A percentile compares a stretch with the other conserved stretches of the same genome.
Conservation (phyloP, 1,140 invertebrate species). For the Heliconius congener region DNA sequence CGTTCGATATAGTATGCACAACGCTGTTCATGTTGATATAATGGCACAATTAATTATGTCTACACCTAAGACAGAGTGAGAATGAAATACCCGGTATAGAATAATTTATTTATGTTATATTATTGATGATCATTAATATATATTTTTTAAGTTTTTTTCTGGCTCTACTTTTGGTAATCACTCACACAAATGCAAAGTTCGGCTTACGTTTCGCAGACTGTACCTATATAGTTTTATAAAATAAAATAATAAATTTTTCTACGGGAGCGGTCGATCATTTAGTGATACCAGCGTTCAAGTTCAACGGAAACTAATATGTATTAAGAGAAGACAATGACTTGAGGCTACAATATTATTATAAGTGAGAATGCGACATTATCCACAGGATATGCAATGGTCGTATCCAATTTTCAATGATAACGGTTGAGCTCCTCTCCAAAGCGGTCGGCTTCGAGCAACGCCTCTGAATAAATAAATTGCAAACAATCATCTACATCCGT, state of each 20-base stretch:
- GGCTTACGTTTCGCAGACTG: too few species aligned
- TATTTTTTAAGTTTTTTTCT: too few species aligned
- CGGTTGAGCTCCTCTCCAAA: neutral
- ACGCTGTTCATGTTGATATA: too few species aligned
- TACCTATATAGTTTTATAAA: too few species aligned
- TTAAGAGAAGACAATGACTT: neutral
- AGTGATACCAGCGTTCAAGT: neutral
- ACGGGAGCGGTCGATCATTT: neutral
- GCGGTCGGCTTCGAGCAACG: neutral
- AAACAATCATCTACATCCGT: constrained; percentile 17
- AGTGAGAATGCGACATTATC: neutral
- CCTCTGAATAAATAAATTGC: constrained; percentile 21
- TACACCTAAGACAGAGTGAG: too few species aligned
- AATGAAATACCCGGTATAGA: too few species aligned
- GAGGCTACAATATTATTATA: neutral
- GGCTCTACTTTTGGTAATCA: too few species aligned
- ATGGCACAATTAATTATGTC: too few species aligned
- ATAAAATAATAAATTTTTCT: neutral
- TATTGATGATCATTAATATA: too few species aligned
- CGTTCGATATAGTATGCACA: too few species aligned
- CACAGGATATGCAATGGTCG: neutral
- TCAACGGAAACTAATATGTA: neutral
- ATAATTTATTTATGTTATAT: too few species aligned
- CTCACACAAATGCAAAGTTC: too few species aligned
- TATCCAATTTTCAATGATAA: neutral